Base-by-base conservation (phyloP, 2,888 invertebrate species). In the Tenthredo scrophulariae region DNA sequence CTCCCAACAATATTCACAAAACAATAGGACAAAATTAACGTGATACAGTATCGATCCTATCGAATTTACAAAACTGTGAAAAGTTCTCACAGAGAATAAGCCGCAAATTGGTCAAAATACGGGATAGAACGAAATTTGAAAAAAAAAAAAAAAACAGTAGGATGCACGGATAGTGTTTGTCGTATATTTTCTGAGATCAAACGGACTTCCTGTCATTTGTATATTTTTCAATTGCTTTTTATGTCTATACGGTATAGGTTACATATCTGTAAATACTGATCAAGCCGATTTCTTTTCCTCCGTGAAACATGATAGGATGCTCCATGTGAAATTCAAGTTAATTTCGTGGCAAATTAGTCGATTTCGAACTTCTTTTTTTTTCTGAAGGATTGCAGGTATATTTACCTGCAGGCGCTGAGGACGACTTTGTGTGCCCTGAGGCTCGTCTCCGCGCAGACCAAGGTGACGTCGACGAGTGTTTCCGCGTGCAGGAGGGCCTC, bases 401-500 rank as follows among this genome's bases (percentile, higher is more conserved):
- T 88, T 90, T 89, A 94, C 94, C 94, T 95, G 94, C 95, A 95
- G 84, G 98, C 98, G 88, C 98, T 97, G 77, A 98, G 95, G 85
- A 98, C 97, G 91, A 98, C 97, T 93, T 98, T 98, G 95, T 98
- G 98, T 75, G 98, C 98, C 89, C 97, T 96, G 88, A 98, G 96
- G 88, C 97, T 96, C 85, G 96, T 96, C 92, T 97, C 98, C 87
- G 97, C 96, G 93, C 98, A 98, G 74, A 98, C 97, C 87, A 98
- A 95, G 26, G 98, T 98, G 86, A 98, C 98, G 93, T 98, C 98
- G 86, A 98, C 98, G 84, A 98, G 95, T 10, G 97, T 96, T 94
- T 98, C 98, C 33, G 97, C 97, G 91, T 97, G 97, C 87, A 98
- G 95, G 86, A 98, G 95, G n/a, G 97, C 96, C 92, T 98, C 98